A percentile compares a stretch with the other conserved stretches of the same genome.
These are phyloP conservation scores for Empis livida DNA, from an alignment of 2,888 invertebrate genomes.

Conservation along the genomic window DNA sequence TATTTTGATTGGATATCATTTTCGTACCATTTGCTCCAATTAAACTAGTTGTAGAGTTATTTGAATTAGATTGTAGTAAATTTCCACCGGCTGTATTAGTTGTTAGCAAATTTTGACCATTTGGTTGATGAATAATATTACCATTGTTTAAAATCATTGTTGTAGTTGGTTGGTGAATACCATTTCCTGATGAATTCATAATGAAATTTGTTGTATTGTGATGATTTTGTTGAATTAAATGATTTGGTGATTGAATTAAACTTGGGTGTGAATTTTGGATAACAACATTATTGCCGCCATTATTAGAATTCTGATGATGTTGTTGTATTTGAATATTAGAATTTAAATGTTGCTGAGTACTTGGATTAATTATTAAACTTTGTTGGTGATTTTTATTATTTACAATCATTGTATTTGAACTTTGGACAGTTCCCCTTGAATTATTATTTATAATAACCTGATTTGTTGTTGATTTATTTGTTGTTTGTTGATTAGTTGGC, in stretches of 20 bases:
- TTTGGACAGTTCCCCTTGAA: constrained; percentile 10
- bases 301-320: constrained; percentile 2
- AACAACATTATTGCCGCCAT: constrained; percentile 9
- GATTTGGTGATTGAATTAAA: constrained; percentile 11
- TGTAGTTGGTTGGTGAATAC: constrained; percentile 8
- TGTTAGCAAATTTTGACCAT: constrained; percentile 7
- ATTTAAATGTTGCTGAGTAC: constrained; percentile 1
- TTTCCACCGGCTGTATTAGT: constrained; percentile 6
- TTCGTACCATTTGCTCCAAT: constrained; percentile 7
- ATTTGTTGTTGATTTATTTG: constrained; percentile 7
- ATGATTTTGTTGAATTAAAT: constrained; percentile 1
- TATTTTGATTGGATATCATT: constrained; percentile 8
- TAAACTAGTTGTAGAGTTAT: constrained; percentile 12
- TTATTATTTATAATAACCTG: constrained; percentile 18
- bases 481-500: constrained; percentile 19
- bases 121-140: constrained; percentile 9
- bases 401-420: constrained; percentile 6
- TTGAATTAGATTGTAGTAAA: constrained; percentile 18
- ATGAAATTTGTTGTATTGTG: constrained; percentile 13
- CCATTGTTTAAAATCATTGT: constrained; percentile 7
- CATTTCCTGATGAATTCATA: constrained; percentile 16
- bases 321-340: constrained; percentile 16
- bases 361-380: constrained; percentile 8
- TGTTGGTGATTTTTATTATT: constrained; percentile 14
- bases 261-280: constrained; percentile 17